These are phyloP conservation scores for Laterallus jamaicensis DNA, from an alignment of 2,113 vertebrate genomes.

Conservation along the genomic window DNA sequence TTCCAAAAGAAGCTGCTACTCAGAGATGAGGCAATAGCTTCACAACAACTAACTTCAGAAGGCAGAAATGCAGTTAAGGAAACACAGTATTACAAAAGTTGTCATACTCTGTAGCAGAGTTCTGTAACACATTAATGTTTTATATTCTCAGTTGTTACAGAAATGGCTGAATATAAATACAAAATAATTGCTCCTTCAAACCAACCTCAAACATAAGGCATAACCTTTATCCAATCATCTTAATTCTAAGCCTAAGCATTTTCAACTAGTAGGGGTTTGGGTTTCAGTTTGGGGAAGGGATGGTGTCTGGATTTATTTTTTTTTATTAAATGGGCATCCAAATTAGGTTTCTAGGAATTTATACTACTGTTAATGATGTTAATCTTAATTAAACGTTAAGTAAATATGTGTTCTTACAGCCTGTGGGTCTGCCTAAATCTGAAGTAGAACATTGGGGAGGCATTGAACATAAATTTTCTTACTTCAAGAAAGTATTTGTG, in stretches of 20 bases:
- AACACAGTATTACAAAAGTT: background rate
- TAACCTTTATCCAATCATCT: background rate
- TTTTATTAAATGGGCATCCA: background rate
- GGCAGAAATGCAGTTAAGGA: background rate
- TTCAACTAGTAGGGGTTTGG: background rate
- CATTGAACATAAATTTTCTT: background rate
- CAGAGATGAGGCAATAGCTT: background rate
- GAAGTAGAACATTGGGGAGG: background rate
- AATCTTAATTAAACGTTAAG: background rate
- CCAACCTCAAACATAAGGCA: background rate
- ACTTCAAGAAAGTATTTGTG: background rate
- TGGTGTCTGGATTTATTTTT: background rate
- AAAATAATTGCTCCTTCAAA: background rate
- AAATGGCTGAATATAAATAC: background rate
- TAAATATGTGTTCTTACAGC: background rate
- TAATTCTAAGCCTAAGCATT: background rate
- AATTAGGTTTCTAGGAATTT: background rate
- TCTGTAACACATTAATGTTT: background rate
- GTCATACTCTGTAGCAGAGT: background rate
- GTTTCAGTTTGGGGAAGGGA: accelerated
- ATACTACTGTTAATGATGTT: background rate
- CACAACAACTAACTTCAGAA: background rate
- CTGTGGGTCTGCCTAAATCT: background rate
- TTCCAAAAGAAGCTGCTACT: background rate
- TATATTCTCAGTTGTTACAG: background rate